Evolutionary conservation across 2,797 vertebrate genomes (phyloP), one percentile per base, ranked within the genome.

Genomic region (Danio tinwini): DNA sequence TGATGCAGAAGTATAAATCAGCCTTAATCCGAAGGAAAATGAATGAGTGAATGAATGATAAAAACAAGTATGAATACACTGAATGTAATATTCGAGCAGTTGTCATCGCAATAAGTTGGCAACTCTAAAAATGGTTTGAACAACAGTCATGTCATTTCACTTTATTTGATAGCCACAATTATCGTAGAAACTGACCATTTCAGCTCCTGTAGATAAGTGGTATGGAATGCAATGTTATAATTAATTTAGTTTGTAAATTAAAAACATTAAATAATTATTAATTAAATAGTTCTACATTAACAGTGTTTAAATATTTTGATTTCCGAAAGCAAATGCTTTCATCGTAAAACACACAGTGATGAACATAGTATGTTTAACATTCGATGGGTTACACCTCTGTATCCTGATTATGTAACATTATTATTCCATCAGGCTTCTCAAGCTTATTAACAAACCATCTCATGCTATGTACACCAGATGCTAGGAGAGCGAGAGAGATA

Each of bases 401-500:
- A 78, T 44, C 45, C 37, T 19, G 9, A 78, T 78, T 78, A 62
- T 9, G 7, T 71, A 59, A 49, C 16, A 59, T 40, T 29, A 19
- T 61, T 70, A 71, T 70, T 70, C 56, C n/a, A 5, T 61, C 67
- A 40, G 70, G 19, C 19, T 67, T 67, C 52, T 44, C 29, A 59
- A 67, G 52, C 42, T 58, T 78, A 59, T 59, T 71, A 76, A 90
- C 88, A 92, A 92, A 91, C 88, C 75, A 86, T 82, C 90, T 80
- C 87, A 89, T 88, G 86, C 87, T 88, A 85, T 84, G 90, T 84
- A 86, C 88, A 84, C 81, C 82, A 80, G 80, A 82, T 92, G 88
- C 89, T 90, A 89, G 89, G 89, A 77, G n/a, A 85, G 90, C 49
- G 21, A 85, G 88, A 92, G 88, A 92, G 89, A 91, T 93, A 92